phyloP scores from a whole-genome alignment of 2,888 invertebrate species.

The Amiota mariae region DNA sequence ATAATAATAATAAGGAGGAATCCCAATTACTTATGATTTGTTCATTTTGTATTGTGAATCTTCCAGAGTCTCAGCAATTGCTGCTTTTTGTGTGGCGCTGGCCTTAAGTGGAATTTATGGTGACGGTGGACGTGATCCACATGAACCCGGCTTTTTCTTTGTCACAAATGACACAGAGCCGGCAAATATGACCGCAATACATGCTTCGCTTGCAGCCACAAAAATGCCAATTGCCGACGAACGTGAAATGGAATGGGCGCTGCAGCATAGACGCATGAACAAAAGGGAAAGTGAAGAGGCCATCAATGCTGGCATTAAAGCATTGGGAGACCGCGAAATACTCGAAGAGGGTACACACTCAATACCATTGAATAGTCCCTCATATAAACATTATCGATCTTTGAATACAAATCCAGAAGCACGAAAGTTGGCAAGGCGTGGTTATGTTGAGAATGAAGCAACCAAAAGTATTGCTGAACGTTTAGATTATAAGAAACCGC shows the following conservation, averaged over 20 bases:
- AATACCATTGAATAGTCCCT: slow-evolving; percentile 77
- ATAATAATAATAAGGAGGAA: neutral
- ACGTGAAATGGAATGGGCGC: slow-evolving; percentile 57
- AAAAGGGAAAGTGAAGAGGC: slow-evolving; percentile 72
- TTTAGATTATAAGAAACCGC: slow-evolving; percentile 72
- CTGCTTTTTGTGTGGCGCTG: slow-evolving; percentile 57
- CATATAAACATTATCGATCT: slow-evolving; percentile 81
- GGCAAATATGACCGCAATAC: slow-evolving; percentile 18
- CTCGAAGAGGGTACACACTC: slow-evolving; percentile 75
- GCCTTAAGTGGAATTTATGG: slow-evolving; percentile 48
- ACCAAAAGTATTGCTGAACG: slow-evolving; percentile 77
- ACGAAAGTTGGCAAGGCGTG: slow-evolving; percentile 79
- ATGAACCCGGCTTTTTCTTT: slow-evolving; percentile 50
- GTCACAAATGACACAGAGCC: slow-evolving; percentile 46
- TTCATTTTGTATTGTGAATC: neutral
- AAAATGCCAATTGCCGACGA: slow-evolving; percentile 62
- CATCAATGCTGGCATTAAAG: slow-evolving; percentile 76
- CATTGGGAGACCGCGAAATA: slow-evolving; percentile 76
- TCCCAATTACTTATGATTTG: slow-evolving; percentile 29
- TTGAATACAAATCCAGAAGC: slow-evolving; percentile 79
- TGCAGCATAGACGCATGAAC: slow-evolving; percentile 45
- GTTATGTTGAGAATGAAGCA: slow-evolving; percentile 81
- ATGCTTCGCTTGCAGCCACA: slow-evolving; percentile 41
- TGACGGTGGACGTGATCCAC: slow-evolving; percentile 35
- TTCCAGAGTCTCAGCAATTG: slow-evolving; percentile 61